Conservation (phyloP, 2,113 vertebrate genomes). For the Crotalus horridus region DNA sequence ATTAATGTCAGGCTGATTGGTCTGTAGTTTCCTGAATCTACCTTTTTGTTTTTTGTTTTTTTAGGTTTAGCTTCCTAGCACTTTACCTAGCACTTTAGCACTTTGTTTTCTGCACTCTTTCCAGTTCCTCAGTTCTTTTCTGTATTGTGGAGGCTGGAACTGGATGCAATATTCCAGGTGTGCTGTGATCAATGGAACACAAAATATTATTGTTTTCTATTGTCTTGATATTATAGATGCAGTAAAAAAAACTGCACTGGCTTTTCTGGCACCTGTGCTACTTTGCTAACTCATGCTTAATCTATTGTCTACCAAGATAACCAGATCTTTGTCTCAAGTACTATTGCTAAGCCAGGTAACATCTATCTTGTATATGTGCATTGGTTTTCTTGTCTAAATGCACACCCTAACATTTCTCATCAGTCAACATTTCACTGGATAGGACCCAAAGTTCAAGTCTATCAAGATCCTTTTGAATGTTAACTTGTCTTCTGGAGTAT, state of each 20-base stretch:
- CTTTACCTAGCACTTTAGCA: not conserved
- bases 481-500: not conserved
- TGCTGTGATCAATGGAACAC: not conserved
- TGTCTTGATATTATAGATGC: not conserved
- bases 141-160: not conserved
- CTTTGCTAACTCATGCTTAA: not conserved
- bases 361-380: not conserved
- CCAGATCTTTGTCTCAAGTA: not conserved
- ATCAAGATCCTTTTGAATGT: not conserved
- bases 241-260: not conserved
- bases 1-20: too few species aligned
- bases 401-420: not conserved
- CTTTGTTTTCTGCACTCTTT: not conserved
- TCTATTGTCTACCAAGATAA: not conserved
- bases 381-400: not conserved
- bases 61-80: not conserved
- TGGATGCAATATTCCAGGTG: not conserved
- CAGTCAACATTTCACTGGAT: not conserved
- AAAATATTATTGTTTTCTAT: not conserved
- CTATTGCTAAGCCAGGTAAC: not conserved
- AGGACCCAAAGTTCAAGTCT: not conserved
- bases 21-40: too few species aligned
- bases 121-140: not conserved
- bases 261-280: not conserved
- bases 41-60: too few species aligned